phyloP scores from a whole-genome alignment of 2,888 invertebrate genomes.

The Papilio elwesi region DNA sequence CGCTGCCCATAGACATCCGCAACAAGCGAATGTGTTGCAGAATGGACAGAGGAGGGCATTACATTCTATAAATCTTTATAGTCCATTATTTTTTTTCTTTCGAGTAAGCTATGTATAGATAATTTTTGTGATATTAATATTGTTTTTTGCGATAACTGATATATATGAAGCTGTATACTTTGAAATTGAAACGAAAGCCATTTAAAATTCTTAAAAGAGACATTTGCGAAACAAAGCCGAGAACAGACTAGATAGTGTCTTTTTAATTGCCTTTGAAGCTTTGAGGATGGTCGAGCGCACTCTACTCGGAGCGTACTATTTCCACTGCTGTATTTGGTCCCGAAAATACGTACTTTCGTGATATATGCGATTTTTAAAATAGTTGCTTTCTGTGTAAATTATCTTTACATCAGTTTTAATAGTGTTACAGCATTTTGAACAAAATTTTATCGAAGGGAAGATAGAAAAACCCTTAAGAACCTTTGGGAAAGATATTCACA shows the following conservation, averaged over 20 bases:
- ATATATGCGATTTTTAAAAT: conserved; percentile 5
- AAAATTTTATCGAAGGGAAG: too few relatives aligned
- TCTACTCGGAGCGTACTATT: conserved; percentile 38
- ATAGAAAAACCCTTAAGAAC: too few relatives aligned
- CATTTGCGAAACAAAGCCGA: conserved; percentile 27
- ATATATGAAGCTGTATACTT: neutral
- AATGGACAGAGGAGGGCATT: too few relatives aligned
- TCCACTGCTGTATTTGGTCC: conserved; percentile 18
- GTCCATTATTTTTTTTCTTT: too few relatives aligned
- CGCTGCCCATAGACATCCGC: too few relatives aligned
- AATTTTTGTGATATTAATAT: too few relatives aligned
- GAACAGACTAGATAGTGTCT: conserved; percentile 30
- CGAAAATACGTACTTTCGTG: neutral
- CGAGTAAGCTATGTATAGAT: too few relatives aligned
- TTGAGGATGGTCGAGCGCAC: conserved; percentile 22
- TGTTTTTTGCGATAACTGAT: neutral
- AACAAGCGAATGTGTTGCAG: too few relatives aligned
- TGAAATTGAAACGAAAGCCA: conserved; percentile 1
- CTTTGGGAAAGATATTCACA: too few relatives aligned
- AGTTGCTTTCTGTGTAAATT: neutral
- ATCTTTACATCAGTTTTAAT: too few relatives aligned
- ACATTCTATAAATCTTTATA: too few relatives aligned
- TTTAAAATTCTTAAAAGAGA: conserved; percentile 5
- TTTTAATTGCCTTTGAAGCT: conserved; percentile 40
- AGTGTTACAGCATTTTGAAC: too few relatives aligned